These are phyloP conservation scores for Brevimyrus niger DNA, from an alignment of 2,113 vertebrate species.

Conservation along the genomic window DNA sequence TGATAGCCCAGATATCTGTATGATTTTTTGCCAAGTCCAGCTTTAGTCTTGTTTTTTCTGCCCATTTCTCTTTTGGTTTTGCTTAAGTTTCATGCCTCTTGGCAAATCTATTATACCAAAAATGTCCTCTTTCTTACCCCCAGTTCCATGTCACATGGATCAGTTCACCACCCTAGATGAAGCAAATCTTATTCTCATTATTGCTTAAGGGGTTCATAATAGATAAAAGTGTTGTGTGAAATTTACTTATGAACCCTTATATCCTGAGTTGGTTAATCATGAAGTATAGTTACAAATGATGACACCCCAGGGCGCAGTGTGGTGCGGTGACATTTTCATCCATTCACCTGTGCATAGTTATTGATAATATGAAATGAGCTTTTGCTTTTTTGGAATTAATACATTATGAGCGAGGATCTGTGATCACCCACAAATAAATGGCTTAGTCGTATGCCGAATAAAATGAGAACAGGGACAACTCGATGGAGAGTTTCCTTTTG, in stretches of 20 bases:
- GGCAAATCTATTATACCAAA: not conserved
- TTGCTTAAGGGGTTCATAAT: conserved; percentile 1
- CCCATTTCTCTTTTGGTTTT: not conserved
- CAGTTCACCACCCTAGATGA: not conserved
- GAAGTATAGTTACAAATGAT: not conserved
- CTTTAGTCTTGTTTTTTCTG: not conserved
- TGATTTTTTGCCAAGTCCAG: not conserved
- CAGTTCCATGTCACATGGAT: not conserved
- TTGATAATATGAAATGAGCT: not conserved
- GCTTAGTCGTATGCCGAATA: not conserved
- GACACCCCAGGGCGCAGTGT: not conserved
- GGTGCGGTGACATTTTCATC: not conserved
- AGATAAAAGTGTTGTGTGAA: not conserved
- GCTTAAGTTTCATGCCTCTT: not conserved
- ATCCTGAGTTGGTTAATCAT: not conserved
- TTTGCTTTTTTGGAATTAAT: not conserved
- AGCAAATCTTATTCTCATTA: not conserved
- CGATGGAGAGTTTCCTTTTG: not conserved
- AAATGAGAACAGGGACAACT: not conserved
- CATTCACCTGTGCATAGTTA: not conserved
- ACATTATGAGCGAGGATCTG: not conserved
- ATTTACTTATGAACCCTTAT: not conserved
- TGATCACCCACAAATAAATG: not conserved
- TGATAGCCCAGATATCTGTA: not conserved
- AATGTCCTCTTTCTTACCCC: not conserved